These are phyloP conservation scores for Amphilophus citrinellus DNA, from an alignment of 2,113 vertebrate genomes.

Conservation along the genomic window DNA sequence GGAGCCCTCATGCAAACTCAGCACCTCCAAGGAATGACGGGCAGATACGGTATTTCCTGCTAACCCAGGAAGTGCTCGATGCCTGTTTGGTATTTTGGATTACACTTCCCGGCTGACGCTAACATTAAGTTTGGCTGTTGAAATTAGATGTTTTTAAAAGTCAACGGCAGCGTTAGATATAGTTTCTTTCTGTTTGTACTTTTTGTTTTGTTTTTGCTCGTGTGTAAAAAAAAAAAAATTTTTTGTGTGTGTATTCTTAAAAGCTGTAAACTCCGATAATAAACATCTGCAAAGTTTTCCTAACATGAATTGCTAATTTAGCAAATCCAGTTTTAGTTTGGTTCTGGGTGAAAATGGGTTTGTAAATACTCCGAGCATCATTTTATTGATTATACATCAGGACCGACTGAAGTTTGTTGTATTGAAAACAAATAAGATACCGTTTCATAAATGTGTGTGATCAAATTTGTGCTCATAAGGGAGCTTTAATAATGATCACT, in stretches of 20 bases:
- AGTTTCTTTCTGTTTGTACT: background rate
- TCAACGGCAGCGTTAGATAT: background rate
- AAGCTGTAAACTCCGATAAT: background rate
- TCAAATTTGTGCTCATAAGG: background rate
- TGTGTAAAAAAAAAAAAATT: conserved; percentile 3
- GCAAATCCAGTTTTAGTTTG: background rate
- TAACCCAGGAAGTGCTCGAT: conserved; percentile 38
- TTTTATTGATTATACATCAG: background rate
- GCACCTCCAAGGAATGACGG: background rate
- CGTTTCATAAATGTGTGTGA: background rate
- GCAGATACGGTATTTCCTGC: conserved; percentile 33
- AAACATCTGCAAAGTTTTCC: conserved; percentile 21
- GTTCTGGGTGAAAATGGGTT: background rate
- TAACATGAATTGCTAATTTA: background rate
- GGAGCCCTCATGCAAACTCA: conserved; percentile 7
- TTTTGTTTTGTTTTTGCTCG: background rate
- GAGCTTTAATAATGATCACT: background rate
- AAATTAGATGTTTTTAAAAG: background rate
- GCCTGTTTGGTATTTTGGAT: conserved; percentile 13
- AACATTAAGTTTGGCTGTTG: conserved; percentile 5
- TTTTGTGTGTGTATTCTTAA: background rate
- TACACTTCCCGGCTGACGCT: conserved; percentile 36
- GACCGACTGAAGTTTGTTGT: background rate
- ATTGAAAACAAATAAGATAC: background rate
- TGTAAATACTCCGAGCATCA: background rate